A percentile compares a stretch with the other conserved stretches of the same genome.
Conservation (phyloP, 2,113 vertebrate genomes). For the Nibea albiflora region DNA sequence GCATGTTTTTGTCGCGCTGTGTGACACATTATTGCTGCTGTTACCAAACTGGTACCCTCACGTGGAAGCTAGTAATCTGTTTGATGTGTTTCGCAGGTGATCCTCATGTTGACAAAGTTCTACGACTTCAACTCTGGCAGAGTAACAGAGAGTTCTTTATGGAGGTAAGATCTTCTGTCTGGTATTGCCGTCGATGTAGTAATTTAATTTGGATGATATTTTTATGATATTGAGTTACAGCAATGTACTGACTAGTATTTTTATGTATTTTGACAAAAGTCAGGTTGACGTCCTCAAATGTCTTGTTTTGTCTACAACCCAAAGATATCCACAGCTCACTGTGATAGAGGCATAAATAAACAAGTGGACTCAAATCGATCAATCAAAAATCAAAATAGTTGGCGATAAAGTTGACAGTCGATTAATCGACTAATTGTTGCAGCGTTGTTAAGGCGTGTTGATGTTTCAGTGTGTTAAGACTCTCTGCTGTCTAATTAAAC, state of each 20-base stretch:
- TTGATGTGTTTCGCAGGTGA: constrained; percentile 89
- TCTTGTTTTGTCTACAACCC: too few relatives aligned
- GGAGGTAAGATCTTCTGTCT: constrained; percentile 87
- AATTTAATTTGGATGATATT: not conserved
- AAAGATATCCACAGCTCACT: too few relatives aligned
- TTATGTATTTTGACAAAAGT: too few relatives aligned
- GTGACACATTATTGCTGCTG: constrained; percentile 30
- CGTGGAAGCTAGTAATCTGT: constrained; percentile 41
- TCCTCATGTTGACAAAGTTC: constrained; percentile 96
- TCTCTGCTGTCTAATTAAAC: not conserved
- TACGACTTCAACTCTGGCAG: constrained; percentile 96
- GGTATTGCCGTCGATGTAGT: not conserved
- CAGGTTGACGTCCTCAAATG: too few relatives aligned
- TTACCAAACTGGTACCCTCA: constrained; percentile 35
- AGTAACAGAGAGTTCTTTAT: constrained; percentile 95
- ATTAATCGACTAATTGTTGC: too few relatives aligned
- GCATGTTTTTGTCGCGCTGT: constrained; percentile 20
- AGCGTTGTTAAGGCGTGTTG: too few relatives aligned
- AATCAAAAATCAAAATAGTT: too few relatives aligned
- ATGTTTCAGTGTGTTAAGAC: not conserved
- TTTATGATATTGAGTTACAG: not conserved
- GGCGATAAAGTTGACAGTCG: too few relatives aligned
- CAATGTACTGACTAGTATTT: not conserved
- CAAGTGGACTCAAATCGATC: too few relatives aligned
- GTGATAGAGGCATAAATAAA: too few relatives aligned